Percentiles rank a stretch among this genome's conserved stretches.
Evolutionary conservation across 2,797 vertebrate genomes (phyloP).

Genomic region (Amblyopsis hoosieri): DNA sequence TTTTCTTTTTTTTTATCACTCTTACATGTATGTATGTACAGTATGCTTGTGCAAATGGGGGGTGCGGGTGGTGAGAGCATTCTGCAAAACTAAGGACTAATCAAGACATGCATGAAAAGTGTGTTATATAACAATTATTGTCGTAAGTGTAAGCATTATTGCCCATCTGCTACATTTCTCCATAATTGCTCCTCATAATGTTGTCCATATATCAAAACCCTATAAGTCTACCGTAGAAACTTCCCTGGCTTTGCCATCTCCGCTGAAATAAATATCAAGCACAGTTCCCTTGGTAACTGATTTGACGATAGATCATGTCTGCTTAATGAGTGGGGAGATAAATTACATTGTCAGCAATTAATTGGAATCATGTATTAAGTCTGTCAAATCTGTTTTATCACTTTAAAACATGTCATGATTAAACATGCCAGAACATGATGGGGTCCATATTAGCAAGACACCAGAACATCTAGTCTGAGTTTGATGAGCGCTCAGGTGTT

Average conservation of each 20-base stretch:
- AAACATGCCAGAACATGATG: slow-evolving; percentile 56
- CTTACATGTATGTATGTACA: too few relatives aligned
- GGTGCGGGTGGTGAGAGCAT: neutral
- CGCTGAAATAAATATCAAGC: slow-evolving; percentile 58
- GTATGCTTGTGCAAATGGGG: neutral
- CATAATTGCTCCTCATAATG: slow-evolving; percentile 54
- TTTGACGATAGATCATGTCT: slow-evolving; percentile 74
- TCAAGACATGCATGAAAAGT: neutral
- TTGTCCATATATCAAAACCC: slow-evolving; percentile 59
- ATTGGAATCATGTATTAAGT: slow-evolving; percentile 69
- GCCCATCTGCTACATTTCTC: slow-evolving; percentile 59
- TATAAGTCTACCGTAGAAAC: slow-evolving; percentile 35
- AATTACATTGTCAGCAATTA: slow-evolving; percentile 74
- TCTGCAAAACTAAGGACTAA: neutral
- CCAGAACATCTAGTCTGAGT: slow-evolving; percentile 22
- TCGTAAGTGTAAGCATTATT: slow-evolving; percentile 58
- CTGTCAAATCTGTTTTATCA: slow-evolving; percentile 37
- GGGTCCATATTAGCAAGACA: slow-evolving; percentile 28
- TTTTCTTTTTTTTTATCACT: too few relatives aligned
- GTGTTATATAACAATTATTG: slow-evolving; percentile 47
- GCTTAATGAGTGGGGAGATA: slow-evolving; percentile 72
- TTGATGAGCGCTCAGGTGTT: slow-evolving; percentile 40
- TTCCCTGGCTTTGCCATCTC: slow-evolving; percentile 53
- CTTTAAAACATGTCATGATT: slow-evolving; percentile 63
- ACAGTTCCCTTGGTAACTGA: slow-evolving; percentile 50